Evolutionary conservation across 2,113 vertebrate species (phyloP).

Genomic region (Passer domesticus): DNA sequence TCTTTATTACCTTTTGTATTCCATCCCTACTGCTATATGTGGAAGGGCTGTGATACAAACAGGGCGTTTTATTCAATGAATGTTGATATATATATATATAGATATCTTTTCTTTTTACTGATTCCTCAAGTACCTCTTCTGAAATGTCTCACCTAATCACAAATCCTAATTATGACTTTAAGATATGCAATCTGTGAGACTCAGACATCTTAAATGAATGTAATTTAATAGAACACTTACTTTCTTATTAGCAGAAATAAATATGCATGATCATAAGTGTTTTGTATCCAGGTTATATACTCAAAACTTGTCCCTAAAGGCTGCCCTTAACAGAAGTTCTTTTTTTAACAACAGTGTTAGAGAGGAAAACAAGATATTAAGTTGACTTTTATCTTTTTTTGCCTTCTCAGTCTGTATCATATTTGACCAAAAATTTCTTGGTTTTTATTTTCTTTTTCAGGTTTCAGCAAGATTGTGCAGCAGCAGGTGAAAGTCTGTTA

Average conservation of each 20-base stretch:
- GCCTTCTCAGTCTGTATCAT: not conserved
- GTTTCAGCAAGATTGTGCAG: not conserved
- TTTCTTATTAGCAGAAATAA: slow-evolving; percentile 16
- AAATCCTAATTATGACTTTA: slow-evolving; percentile 29
- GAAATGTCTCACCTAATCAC: slow-evolving; percentile 33
- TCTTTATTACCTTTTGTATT: not conserved
- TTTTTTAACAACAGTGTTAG: not conserved
- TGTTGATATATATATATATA: not conserved
- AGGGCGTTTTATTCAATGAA: not conserved
- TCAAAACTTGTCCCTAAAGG: not conserved
- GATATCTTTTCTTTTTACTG: not conserved
- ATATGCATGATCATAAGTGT: not conserved
- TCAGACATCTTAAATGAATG: slow-evolving; percentile 14
- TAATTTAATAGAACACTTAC: slow-evolving; percentile 16
- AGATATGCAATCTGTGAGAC: not conserved
- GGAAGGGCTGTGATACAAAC: not conserved
- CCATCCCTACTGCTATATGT: not conserved
- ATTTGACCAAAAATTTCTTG: not conserved
- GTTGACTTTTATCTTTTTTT: not conserved
- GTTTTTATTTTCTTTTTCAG: not conserved
- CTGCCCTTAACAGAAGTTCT: not conserved
- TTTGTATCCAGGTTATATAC: not conserved
- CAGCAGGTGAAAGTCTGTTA: not conserved
- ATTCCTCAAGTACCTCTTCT: slow-evolving; percentile 16
- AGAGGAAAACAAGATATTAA: not conserved